These are phyloP conservation scores for Drosophila kanekoi DNA, from an alignment of 2,888 invertebrate species.

Conservation along the genomic window DNA sequence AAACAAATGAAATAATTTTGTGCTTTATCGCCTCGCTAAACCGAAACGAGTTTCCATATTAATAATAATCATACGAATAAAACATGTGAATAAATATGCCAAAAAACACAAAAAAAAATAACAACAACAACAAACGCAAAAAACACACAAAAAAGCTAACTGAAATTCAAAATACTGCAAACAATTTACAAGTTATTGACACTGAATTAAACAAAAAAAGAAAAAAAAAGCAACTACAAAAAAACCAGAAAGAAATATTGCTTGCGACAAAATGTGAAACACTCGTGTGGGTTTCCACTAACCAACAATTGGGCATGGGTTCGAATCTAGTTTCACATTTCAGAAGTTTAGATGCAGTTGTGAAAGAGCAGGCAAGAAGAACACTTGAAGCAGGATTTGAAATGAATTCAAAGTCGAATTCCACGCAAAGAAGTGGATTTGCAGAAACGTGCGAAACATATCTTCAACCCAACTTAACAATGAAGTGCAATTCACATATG, in stretches of 20 bases:
- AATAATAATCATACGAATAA: constrained; percentile 46
- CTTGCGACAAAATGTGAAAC: constrained; percentile 13
- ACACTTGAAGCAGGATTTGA: too few relatives aligned
- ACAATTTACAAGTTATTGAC: constrained; percentile 76
- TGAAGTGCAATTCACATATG: too few relatives aligned
- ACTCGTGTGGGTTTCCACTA: background rate
- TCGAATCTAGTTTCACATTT: background rate
- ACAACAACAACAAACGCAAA: background rate
- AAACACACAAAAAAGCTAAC: constrained; percentile 34
- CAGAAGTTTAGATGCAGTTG: background rate
- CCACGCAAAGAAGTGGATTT: too few relatives aligned
- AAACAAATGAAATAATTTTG: constrained; percentile 54
- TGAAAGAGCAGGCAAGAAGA: too few relatives aligned
- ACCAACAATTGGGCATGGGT: background rate
- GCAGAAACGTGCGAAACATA: too few relatives aligned
- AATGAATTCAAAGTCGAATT: too few relatives aligned
- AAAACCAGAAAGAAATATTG: constrained; percentile 3
- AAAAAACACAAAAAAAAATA: background rate
- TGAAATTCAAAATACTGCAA: constrained; percentile 38
- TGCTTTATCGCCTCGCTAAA: constrained; percentile 40
- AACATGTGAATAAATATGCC: constrained; percentile 15
- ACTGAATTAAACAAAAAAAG: constrained; percentile 40
- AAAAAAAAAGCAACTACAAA: background rate
- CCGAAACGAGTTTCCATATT: constrained; percentile 59
- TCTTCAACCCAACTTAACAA: too few relatives aligned